Percentiles rank a stretch among this genome's conserved stretches.
Evolutionary conservation across 2,797 vertebrate species (phyloP).

Genomic region (Centroberyx gerrardi): DNA sequence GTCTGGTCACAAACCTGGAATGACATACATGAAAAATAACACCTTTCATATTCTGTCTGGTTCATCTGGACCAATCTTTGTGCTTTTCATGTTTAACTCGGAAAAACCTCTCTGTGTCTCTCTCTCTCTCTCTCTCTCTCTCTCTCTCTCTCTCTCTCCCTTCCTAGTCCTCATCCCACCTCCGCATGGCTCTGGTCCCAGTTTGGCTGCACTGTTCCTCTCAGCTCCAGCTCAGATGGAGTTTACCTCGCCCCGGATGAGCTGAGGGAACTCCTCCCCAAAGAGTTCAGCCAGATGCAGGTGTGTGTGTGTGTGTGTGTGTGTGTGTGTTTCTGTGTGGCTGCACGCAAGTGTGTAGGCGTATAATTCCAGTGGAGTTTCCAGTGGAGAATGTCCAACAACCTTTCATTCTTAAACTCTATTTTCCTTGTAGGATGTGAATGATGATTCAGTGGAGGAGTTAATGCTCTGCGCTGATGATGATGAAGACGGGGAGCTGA

Average conservation of each 20-base stretch:
- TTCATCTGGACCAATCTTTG: not conserved
- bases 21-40: conserved; percentile 40
- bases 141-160: not conserved
- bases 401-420: conserved; percentile 10
- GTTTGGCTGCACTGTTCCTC: conserved; percentile 35
- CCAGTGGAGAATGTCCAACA: not conserved
- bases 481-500: conserved; percentile 19
- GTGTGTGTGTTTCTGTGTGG: too few relatives aligned
- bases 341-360: conserved; percentile 13
- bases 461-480: conserved; percentile 16
- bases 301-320: too few relatives aligned
- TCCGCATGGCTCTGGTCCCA: not conserved
- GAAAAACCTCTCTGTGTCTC: not conserved
- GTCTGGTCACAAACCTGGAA: conserved; percentile 48
- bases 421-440: conserved; percentile 19
- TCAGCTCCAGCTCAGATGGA: conserved; percentile 30
- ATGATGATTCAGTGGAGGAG: not conserved
- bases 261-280: conserved; percentile 1
- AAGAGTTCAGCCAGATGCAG: conserved; percentile 18
- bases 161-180: not conserved
- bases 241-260: conserved; percentile 5
- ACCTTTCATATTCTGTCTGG: conserved; percentile 29
- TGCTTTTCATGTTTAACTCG: too few relatives aligned
- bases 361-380: conserved; percentile 19
- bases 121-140: not conserved